A percentile compares a stretch with the other conserved stretches of the same genome.
These are phyloP conservation scores for Nerophis ophidion DNA, from an alignment of 2,113 vertebrate genomes.

Conservation along the genomic window DNA sequence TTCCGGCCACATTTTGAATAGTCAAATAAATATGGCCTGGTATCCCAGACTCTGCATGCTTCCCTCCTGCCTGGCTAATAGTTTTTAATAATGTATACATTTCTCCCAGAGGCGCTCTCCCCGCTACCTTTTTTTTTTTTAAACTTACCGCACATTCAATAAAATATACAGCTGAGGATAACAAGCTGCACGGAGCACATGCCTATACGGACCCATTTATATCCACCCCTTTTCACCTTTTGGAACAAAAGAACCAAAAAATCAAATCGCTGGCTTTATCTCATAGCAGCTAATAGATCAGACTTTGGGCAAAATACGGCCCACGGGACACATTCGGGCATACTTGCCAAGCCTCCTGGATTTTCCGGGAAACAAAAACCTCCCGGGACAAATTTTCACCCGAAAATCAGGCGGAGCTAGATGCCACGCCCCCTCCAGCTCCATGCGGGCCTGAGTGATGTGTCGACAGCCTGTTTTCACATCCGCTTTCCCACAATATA, in stretches of 20 bases:
- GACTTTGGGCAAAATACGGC: too few species aligned
- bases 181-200: slow-evolving; percentile 10
- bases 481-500: too few species aligned
- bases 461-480: too few species aligned
- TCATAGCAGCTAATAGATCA: slow-evolving; percentile 36
- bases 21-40: slow-evolving; percentile 17
- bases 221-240: background rate
- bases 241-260: background rate
- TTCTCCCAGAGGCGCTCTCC: slow-evolving; percentile 3
- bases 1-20: slow-evolving; percentile 1
- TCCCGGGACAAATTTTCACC: too few species aligned
- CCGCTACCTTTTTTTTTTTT: slow-evolving; percentile 14
- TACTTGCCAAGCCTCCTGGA: too few species aligned
- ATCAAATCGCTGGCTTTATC: slow-evolving; percentile 12
- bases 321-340: too few species aligned
- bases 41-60: background rate
- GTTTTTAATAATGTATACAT: slow-evolving; percentile 30
- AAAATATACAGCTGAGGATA: slow-evolving; percentile 13
- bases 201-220: slow-evolving; percentile 10
- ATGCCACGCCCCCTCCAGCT: too few species aligned
- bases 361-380: too few species aligned
- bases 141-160: slow-evolving; percentile 13
- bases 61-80: slow-evolving; percentile 16
- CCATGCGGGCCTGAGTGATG: too few species aligned
- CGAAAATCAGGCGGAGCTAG: too few species aligned